phyloP scores from a whole-genome alignment of 2,113 vertebrate genomes.

The Semicossyphus pulcher region DNA sequence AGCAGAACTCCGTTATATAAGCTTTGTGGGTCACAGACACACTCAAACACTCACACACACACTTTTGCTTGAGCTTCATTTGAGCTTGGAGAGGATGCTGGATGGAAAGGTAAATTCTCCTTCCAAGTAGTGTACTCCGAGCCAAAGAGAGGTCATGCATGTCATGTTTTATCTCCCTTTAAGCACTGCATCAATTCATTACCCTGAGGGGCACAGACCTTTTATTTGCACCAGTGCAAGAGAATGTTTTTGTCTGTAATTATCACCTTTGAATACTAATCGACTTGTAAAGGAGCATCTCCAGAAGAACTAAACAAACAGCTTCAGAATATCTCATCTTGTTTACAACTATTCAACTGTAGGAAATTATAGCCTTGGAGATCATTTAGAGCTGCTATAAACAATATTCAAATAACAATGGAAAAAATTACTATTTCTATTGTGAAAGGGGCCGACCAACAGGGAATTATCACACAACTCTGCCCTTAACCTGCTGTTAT shows the following conservation, averaged over 20 bases:
- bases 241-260: not conserved
- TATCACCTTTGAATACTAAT: not conserved
- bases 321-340: too few species aligned
- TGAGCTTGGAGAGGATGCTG: not conserved
- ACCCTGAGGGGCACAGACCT: not conserved
- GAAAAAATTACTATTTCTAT: not conserved
- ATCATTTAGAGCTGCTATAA: not conserved
- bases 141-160: not conserved
- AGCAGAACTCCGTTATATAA: constrained; percentile 76
- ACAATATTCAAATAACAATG: not conserved
- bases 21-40: constrained; percentile 63
- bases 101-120: not conserved
- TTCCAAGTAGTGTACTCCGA: not conserved
- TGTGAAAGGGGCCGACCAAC: not conserved
- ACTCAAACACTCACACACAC: not conserved
- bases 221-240: not conserved
- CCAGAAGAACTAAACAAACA: not conserved
- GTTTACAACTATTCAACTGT: too few species aligned
- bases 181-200: not conserved
- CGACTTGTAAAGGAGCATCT: not conserved
- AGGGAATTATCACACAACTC: too few species aligned
- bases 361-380: too few species aligned
- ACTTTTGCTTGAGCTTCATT: not conserved
- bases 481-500: too few species aligned
- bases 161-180: not conserved